Conservation (phyloP, 2,113 vertebrate species). For the Colaptes auratus region DNA sequence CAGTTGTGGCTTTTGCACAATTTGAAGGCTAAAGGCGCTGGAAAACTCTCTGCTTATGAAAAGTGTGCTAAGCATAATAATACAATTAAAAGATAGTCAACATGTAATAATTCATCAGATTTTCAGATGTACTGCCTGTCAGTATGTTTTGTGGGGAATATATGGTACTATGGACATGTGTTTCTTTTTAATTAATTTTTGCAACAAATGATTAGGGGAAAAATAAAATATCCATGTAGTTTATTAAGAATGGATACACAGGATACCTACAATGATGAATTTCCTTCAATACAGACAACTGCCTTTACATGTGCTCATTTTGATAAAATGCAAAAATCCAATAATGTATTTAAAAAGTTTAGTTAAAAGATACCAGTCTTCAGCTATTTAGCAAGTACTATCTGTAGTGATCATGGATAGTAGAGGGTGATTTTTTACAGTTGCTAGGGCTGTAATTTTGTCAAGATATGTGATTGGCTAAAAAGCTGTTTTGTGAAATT, state of each 20-base stretch:
- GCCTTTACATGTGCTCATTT: not conserved
- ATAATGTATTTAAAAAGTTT: not conserved
- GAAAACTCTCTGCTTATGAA: not conserved
- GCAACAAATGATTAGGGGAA: not conserved
- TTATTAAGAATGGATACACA: not conserved
- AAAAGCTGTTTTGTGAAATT: not conserved
- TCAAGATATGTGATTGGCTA: not conserved
- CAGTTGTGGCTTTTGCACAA: not conserved
- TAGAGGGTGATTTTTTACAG: not conserved
- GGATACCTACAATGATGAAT: not conserved
- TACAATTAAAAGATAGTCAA: not conserved
- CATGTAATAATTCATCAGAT: not conserved
- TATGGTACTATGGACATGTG: not conserved
- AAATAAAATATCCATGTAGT: not conserved
- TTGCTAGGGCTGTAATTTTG: not conserved
- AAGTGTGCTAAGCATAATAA: not conserved
- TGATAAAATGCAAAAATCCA: not conserved
- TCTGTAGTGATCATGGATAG: not conserved
- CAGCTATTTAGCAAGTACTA: not conserved
- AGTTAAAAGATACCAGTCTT: not conserved
- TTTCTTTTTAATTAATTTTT: not conserved
- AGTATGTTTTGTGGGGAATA: not conserved
- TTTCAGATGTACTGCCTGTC: not conserved
- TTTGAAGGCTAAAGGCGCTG: not conserved
- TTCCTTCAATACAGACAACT: not conserved